Conservation (phyloP, 2,797 vertebrate species). For the Potorous gilbertii region DNA sequence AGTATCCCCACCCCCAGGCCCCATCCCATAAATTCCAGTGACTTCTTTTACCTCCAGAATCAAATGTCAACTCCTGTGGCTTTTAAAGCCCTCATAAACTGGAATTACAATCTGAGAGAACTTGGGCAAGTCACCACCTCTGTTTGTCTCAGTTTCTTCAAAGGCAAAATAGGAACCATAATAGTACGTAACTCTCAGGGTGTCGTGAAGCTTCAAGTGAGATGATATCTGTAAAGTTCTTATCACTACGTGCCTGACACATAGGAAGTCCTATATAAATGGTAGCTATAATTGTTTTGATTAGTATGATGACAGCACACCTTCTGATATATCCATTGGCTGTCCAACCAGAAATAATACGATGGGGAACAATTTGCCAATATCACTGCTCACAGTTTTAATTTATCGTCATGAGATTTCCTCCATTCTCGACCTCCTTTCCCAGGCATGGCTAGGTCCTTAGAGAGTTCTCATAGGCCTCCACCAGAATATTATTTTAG, state of each 20-base stretch:
- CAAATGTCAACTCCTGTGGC: background rate
- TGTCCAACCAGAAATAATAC: background rate
- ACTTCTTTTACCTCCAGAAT: background rate
- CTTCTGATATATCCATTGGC: background rate
- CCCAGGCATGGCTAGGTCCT: background rate
- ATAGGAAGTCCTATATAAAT: background rate
- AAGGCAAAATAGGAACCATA: background rate
- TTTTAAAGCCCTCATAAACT: too few relatives aligned
- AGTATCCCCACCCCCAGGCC: background rate
- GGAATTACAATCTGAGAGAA: background rate
- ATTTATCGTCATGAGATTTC: background rate
- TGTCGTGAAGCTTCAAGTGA: background rate
- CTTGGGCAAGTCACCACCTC: background rate
- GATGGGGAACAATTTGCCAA: background rate
- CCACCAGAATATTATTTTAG: background rate
- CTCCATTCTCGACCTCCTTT: background rate
- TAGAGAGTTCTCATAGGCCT: background rate
- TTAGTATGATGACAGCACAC: background rate
- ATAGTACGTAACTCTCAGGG: background rate
- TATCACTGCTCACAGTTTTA: background rate
- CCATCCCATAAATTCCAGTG: background rate
- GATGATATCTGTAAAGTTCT: background rate
- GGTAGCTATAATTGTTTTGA: background rate
- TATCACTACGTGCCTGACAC: background rate
- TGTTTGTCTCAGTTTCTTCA: background rate